Evolutionary conservation across 2,113 vertebrate species (phyloP), one percentile per base, ranked within the genome.

Genomic region (Mesocricetus auratus): DNA sequence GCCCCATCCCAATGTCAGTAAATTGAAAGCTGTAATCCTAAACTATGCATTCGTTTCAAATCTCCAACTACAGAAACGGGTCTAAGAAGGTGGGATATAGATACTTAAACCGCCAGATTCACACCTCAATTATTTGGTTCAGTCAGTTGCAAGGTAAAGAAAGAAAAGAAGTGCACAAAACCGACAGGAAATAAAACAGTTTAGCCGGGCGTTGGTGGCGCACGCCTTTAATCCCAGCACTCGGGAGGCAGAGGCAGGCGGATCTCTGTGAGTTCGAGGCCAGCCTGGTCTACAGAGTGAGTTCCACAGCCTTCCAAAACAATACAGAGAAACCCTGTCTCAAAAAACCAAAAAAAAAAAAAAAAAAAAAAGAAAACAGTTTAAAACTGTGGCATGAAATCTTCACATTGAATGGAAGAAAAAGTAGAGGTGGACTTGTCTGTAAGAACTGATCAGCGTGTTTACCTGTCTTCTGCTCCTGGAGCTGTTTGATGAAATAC

Each of bases 101-200:
- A 86, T n/a, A 64, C 33, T 42, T 77, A 78, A 89, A 95, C 60
- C 78, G 62, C 77, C 62, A 91, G 33, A 31, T 85, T 89, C 31
- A 12, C 16, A 22, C 56, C 71, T 94, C 83, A 60, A 58, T 91
- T 33, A 62, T 74, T 86, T 93, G 87, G 39, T 11, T 9, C 45
- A n/a, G n/a, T 64, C 69, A 13, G 7, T 71, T 89, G 56, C 79
- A 93, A 74, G 29, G 58, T 47, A 71, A 64, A 60, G 26, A 86
- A 86, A 93, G 75, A 89, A 93, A 95, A 73, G 50, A 88, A 95
- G 78, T 58, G 91, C 58, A 88, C 42, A 71, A 62, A 73, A 69
- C 29, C 8, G 45, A 7, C 24, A 29, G n/a, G n/a, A n/a, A 79
- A 56, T 31, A 33, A 53, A 53, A 56, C 31, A 79, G 31, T 33